Percentiles rank a stretch among this genome's conserved stretches.
Evolutionary conservation across 2,113 vertebrate species (phyloP).

Genomic region (Melanostigma gelatinosum): DNA sequence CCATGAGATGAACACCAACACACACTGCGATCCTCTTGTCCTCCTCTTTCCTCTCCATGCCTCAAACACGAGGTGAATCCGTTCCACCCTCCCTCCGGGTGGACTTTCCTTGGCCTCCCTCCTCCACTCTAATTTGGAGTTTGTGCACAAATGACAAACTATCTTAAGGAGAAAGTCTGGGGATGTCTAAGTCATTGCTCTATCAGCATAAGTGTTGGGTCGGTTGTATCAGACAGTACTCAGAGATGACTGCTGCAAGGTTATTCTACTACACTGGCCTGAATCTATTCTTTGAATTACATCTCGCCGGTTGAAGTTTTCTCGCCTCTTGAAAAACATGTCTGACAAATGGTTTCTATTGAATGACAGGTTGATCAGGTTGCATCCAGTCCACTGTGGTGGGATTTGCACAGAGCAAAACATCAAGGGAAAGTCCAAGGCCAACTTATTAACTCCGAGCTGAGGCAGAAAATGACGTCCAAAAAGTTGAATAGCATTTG

Average conservation of each 20-base stretch:
- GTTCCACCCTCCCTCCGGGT: slow-evolving; percentile 18
- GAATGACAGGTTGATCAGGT: slow-evolving; percentile 18
- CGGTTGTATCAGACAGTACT: background rate
- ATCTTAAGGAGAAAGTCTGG: background rate
- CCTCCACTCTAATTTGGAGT: background rate
- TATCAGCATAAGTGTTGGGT: slow-evolving; percentile 6
- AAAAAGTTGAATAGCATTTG: slow-evolving; percentile 17
- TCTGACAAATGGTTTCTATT: slow-evolving; percentile 18
- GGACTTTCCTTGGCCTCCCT: background rate
- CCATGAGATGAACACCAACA: slow-evolving; percentile 52
- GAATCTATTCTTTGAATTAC: slow-evolving; percentile 25
- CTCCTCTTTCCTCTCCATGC: slow-evolving; percentile 26
- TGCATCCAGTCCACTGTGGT: slow-evolving; percentile 4
- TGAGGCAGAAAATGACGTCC: background rate
- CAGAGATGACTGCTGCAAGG: background rate
- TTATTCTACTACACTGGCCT: slow-evolving; percentile 3
- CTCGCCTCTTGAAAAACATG: background rate
- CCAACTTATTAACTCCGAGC: slow-evolving; percentile 22
- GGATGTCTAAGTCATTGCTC: background rate
- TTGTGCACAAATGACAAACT: slow-evolving; percentile 23
- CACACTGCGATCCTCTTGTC: slow-evolving; percentile 29
- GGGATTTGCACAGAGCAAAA: slow-evolving; percentile 16
- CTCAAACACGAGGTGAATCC: slow-evolving; percentile 44
- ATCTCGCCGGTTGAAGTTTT: slow-evolving; percentile 1
- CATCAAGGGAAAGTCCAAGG: slow-evolving; percentile 4